Conservation (phyloP, 1,140 invertebrate genomes). For the Lepidostoma basale region DNA sequence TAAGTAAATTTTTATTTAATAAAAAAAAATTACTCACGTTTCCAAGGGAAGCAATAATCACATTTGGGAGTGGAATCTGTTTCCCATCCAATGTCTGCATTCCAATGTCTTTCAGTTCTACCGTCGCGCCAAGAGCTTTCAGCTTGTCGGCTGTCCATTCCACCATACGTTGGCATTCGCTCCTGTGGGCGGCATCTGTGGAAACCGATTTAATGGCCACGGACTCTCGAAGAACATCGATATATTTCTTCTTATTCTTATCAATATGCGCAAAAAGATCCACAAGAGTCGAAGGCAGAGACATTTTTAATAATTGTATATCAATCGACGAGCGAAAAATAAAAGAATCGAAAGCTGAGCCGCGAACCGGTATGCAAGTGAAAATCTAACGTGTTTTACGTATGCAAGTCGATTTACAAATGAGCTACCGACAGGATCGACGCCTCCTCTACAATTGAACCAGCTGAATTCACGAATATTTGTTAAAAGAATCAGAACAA, state of each 20-base stretch:
- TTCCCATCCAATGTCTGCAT: constrained; percentile 76
- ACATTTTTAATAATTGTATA: constrained; percentile 19
- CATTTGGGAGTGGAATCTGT: constrained; percentile 82
- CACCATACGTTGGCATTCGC: constrained; percentile 72
- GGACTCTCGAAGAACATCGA: constrained; percentile 80
- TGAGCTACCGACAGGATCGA: background rate
- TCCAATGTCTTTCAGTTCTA: constrained; percentile 83
- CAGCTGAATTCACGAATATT: background rate
- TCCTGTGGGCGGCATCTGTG: constrained; percentile 80
- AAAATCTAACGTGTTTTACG: background rate
- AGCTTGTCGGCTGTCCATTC: constrained; percentile 79
- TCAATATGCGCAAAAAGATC: constrained; percentile 75
- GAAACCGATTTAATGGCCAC: constrained; percentile 96
- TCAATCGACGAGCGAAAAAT: background rate
- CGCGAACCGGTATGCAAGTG: background rate
- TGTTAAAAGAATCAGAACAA: background rate
- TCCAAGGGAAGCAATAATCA: constrained; percentile 84
- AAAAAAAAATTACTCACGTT: constrained; percentile 55
- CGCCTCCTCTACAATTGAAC: background rate
- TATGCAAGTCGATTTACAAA: background rate
- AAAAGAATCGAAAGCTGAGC: background rate
- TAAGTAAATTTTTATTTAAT: background rate
- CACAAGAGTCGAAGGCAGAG: constrained; percentile 42
- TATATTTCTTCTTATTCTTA: constrained; percentile 76
- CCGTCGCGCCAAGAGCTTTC: constrained; percentile 75